A percentile compares a stretch with the other conserved stretches of the same genome.
phyloP scores from a whole-genome alignment of 92 coral and sea anemone genomes.

The Metridium senile region DNA sequence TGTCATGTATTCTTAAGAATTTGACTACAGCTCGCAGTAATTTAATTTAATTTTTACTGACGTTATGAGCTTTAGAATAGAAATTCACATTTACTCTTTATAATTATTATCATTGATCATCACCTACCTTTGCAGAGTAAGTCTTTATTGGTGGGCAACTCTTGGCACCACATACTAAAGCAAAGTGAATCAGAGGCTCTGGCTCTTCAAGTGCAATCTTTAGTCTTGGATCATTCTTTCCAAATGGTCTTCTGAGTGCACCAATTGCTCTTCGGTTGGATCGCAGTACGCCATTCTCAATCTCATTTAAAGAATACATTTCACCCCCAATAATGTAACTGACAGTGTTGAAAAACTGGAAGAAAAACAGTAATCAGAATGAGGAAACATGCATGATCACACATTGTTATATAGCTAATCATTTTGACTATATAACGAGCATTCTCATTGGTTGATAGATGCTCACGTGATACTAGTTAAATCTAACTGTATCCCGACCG shows the following conservation, averaged over 20 bases:
- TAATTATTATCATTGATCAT: not conserved
- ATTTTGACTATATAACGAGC: no score
- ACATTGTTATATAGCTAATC: no score
- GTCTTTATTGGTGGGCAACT: slow-evolving; percentile 99
- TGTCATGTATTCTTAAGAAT: no score
- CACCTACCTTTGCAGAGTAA: slow-evolving; percentile 78
- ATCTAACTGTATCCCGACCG: no score
- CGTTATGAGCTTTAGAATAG: no score
- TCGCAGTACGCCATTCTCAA: slow-evolving; percentile 94
- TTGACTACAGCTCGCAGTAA: no score
- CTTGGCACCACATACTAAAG: slow-evolving; percentile 98
- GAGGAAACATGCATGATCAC: not conserved
- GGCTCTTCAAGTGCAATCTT: slow-evolving; percentile 76
- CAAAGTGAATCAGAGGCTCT: slow-evolving; percentile 96
- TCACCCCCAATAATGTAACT: slow-evolving; percentile 91
- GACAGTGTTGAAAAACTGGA: slow-evolving; percentile 92
- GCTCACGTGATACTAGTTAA: no score
- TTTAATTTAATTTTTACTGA: no score
- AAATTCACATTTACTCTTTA: no score
- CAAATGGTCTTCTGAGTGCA: slow-evolving; percentile 79
- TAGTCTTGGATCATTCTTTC: slow-evolving; percentile 86
- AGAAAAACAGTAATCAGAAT: not conserved
- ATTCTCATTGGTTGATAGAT: no score
- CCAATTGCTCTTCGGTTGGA: slow-evolving; percentile 94
- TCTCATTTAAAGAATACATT: slow-evolving; percentile 81